These are phyloP conservation scores for Gryllus bimaculatus DNA, from an alignment of 1,140 invertebrate species.

Conservation along the genomic window DNA sequence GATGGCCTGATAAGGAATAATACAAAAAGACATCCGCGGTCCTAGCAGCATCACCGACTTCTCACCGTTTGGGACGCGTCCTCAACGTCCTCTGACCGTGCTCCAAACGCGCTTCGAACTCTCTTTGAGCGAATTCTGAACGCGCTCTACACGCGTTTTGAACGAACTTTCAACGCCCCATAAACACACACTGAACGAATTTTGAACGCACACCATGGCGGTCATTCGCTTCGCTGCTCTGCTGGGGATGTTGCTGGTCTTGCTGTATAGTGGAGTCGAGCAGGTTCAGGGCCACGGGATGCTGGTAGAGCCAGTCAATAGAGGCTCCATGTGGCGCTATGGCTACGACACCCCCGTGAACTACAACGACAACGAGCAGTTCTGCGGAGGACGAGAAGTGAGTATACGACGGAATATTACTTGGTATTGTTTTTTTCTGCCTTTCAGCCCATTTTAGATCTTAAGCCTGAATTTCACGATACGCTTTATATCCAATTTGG, in stretches of 20 bases:
- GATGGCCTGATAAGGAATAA: too few species aligned
- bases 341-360: constrained; percentile 39
- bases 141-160: too few species aligned
- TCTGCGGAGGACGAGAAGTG: constrained; percentile 38
- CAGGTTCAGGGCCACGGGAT: constrained; percentile 37
- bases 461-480: neutral
- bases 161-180: too few species aligned
- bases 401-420: neutral
- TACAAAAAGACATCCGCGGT: too few species aligned
- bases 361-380: constrained; percentile 44
- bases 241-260: neutral
- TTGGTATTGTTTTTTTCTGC: neutral
- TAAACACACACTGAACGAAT: too few species aligned
- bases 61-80: too few species aligned
- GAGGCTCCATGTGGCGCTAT: constrained; percentile 43
- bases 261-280: neutral
- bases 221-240: too few species aligned
- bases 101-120: too few species aligned
- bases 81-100: too few species aligned
- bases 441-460: neutral
- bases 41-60: too few species aligned
- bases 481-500: constrained; percentile 1
- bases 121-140: too few species aligned
- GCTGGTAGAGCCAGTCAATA: constrained; percentile 41
- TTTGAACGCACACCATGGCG: too few species aligned